Evolutionary conservation across 2,797 vertebrate genomes (phyloP), one percentile per base, ranked within the genome.

Genomic region (Pangasius macronema): DNA sequence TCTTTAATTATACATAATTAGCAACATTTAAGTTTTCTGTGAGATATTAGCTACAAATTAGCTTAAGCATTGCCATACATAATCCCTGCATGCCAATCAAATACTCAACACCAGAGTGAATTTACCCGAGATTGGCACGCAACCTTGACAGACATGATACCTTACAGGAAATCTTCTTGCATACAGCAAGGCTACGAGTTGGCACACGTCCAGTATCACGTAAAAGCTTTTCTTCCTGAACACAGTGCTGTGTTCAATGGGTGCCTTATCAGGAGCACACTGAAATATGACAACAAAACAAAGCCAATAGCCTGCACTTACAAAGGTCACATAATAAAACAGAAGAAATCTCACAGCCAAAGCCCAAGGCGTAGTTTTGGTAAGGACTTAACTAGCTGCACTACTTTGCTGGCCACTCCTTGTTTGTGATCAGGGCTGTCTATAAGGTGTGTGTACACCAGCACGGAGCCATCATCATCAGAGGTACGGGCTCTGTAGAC

Each of bases 161-260:
- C 18, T 77, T 67, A 75, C 46, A 30, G 55, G 16, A n/a, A 33
- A 33, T 68, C 24, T 16, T 33, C 18, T 8, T 0, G 6, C 11
- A 49, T 55, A 76, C 46, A n/a, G 16, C n/a, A 82, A 10, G 22
- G 39, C 53, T 81, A 13, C 88, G 42, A 82, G 89, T 82, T 88
- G 77, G 87, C 89, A 91, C 90, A 88, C 79, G 89, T 89, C 89
- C 92, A 92, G 89, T 88, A 91, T 92, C 82, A 22, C 86, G 90
- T 88, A 90, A 85, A 88, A 86, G 89, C 91, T 91, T 89, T 91
- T 91, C 89, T 82, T 49, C 72, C 27, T 33, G 36, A 75, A 82
- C 65, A 75, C 63, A 83, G 67, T 46, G 67, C 57, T 42, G 14
- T 53, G 83, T 88, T 85, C 33, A 86, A 86, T 84, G 84, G 86